phyloP scores from a whole-genome alignment of 2,888 invertebrate genomes.

The Drosophila melanosoma region DNA sequence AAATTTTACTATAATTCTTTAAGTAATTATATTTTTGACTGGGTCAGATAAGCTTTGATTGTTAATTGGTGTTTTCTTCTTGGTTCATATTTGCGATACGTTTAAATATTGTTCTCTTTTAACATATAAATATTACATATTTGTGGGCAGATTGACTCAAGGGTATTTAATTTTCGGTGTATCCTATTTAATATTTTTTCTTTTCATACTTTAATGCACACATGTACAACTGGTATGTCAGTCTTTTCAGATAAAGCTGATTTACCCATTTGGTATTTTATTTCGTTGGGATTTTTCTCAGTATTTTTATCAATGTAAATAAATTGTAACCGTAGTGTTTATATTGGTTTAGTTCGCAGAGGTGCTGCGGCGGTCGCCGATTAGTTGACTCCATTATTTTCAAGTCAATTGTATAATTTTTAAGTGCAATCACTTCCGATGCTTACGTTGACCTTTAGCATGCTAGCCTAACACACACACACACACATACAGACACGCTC shows the following conservation, averaged over 20 bases:
- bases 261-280: constrained; percentile 18
- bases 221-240: background rate
- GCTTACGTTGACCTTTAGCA: constrained; percentile 24
- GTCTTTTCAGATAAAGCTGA: background rate
- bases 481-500: constrained; percentile 16
- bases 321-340: constrained; percentile 27
- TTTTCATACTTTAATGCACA: background rate
- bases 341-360: constrained; percentile 7
- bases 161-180: background rate
- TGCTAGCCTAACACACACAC: constrained; percentile 17
- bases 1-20: background rate
- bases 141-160: background rate
- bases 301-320: background rate
- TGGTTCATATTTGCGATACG: background rate
- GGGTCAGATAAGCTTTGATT: background rate
- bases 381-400: constrained; percentile 24
- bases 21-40: background rate
- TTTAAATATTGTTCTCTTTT: background rate
- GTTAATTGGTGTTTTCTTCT: background rate
- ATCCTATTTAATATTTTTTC: no score
- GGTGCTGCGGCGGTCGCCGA: background rate
- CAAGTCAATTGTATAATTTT: constrained; percentile 18
- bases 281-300: background rate
- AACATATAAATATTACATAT: background rate
- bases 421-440: background rate